Percentiles rank a stretch among this genome's conserved stretches.
These are phyloP conservation scores for Paracentrotus lividus DNA, from an alignment of 53 echinoderm and acorn worm genomes.

Conservation along the genomic window DNA sequence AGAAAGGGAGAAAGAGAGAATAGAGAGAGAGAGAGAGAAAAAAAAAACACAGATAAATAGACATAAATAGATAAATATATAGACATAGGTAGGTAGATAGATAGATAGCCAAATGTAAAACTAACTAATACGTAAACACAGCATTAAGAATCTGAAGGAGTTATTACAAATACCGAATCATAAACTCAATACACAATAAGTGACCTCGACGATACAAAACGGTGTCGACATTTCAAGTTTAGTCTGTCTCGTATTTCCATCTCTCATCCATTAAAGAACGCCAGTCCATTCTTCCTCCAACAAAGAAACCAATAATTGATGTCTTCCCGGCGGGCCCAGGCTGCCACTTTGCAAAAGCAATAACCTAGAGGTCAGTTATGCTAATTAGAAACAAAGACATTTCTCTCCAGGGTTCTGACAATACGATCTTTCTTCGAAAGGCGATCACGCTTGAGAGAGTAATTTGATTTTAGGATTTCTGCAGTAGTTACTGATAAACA, in stretches of 20 bases:
- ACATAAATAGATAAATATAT: not conserved
- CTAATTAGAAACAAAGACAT: conserved; percentile 3
- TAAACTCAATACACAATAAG: not conserved
- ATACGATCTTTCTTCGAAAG: conserved; percentile 12
- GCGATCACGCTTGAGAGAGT: not conserved
- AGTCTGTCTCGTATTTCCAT: too few relatives aligned
- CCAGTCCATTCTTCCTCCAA: not conserved
- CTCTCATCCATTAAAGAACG: not conserved
- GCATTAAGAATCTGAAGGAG: too few relatives aligned
- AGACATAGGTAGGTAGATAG: not conserved
- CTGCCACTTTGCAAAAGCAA: not conserved
- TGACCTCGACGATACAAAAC: not conserved
- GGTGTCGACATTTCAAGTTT: too few relatives aligned
- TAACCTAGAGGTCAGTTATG: not conserved
- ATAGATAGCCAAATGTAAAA: not conserved
- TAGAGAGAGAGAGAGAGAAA: conserved; percentile 10
- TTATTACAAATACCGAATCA: not conserved
- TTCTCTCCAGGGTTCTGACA: not conserved
- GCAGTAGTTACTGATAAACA: not conserved
- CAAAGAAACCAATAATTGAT: not conserved
- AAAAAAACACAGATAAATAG: not conserved
- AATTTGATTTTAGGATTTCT: not conserved
- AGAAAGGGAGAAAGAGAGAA: not conserved
- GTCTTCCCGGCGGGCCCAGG: not conserved
- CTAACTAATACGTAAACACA: not conserved